Base-by-base conservation (phyloP, 1,140 invertebrate genomes). In the Armadillidium nasatum region DNA sequence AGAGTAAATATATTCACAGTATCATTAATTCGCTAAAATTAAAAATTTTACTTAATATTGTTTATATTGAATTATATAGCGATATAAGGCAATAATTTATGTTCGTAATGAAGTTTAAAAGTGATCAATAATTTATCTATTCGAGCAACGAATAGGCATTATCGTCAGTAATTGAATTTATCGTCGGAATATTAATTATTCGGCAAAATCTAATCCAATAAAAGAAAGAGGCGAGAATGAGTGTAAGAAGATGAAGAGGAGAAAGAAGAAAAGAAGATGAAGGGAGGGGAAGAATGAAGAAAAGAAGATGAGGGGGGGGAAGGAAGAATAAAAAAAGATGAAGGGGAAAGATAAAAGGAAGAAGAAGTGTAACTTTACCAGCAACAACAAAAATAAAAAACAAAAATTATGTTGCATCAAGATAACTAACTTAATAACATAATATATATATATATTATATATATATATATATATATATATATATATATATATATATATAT, bases 391-490 rank as follows among this genome's bases (percentile, higher is more conserved):
- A n/a, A n/a, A n/a, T n/a, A n/a, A n/a, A n/a, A n/a, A n/a, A n/a
- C n/a, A n/a, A n/a, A n/a, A n/a, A n/a, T n/a, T n/a, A n/a, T n/a
- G n/a, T n/a, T n/a, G n/a, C n/a, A n/a, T 50, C 9, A 50, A 50
- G 46, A 10, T 50, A 50, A 50, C 46, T 10, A 50, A 10, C 15
- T 50, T 50, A 9, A 50, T 50, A 10, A 15, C 9, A 50, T 10
- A 50, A 10, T 15, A 10, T 9, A 50, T 10, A 50, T 50, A 15
- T 50, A 50, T 15, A 50, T 9, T 50, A 50, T 50, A 50, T 15
- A 50, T 50, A 50, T 50, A 50, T 50, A 50, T 50, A 50, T 50
- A 50, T 50, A 50, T 50, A 50, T 50, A 50, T 50, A 50, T 50
- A 50, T 50, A 50, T 15, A 50, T 15, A 50, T 15, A 50, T 15